Percentiles rank a stretch among this genome's conserved stretches.
These are phyloP conservation scores for Passerina amoena DNA, from an alignment of 2,113 vertebrate genomes.

Conservation along the genomic window DNA sequence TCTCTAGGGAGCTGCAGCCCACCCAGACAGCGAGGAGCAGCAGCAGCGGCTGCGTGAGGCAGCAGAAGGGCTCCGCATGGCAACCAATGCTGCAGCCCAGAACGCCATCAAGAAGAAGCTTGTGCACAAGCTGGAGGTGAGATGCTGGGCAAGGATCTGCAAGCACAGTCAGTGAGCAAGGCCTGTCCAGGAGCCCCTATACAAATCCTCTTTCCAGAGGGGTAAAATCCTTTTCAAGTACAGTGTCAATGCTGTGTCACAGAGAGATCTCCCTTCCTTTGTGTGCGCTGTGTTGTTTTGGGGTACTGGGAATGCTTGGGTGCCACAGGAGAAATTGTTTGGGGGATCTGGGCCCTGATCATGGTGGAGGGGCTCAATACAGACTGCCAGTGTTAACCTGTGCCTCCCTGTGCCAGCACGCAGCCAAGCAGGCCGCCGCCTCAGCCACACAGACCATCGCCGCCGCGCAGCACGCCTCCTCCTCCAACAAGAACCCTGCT, in stretches of 20 bases:
- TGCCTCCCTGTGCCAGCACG: slow-evolving; percentile 73
- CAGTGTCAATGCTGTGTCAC: fast-evolving
- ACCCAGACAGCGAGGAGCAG: slow-evolving; percentile 96
- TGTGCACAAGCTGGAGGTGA: slow-evolving; percentile 93
- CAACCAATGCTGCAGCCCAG: slow-evolving; percentile 92
- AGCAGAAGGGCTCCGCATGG: slow-evolving; percentile 93
- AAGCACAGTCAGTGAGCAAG: fast-evolving
- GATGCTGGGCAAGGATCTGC: not conserved
- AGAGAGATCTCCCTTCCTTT: not conserved
- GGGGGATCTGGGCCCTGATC: not conserved
- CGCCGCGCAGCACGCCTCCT: slow-evolving; percentile 87
- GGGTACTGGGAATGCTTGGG: fast-evolving
- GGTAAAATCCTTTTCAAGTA: not conserved
- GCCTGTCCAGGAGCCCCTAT: fast-evolving
- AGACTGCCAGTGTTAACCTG: not conserved
- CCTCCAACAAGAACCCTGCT: slow-evolving; percentile 88
- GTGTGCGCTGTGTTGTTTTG: fast-evolving
- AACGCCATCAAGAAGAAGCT: slow-evolving; percentile 98
- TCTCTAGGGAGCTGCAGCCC: slow-evolving; percentile 92
- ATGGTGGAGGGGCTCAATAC: fast-evolving
- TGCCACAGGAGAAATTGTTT: not conserved
- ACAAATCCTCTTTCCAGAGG: not conserved
- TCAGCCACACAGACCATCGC: slow-evolving; percentile 95
- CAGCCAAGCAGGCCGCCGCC: slow-evolving; percentile 92
- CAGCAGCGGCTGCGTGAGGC: slow-evolving; percentile 94